phyloP scores from a whole-genome alignment of 2,888 invertebrate genomes.

The Aphodius sticticus region DNA sequence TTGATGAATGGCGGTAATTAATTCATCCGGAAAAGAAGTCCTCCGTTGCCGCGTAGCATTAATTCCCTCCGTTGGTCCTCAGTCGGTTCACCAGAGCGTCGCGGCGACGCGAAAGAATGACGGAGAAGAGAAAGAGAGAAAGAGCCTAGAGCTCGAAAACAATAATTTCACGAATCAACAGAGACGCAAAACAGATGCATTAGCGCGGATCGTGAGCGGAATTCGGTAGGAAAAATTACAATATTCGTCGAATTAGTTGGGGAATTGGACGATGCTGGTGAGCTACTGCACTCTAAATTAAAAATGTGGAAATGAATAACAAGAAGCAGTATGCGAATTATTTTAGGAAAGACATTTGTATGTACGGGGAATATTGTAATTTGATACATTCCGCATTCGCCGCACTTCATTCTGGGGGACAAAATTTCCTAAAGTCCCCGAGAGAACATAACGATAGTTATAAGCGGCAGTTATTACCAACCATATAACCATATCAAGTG shows the following conservation, averaged over 20 bases:
- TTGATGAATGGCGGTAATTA: conserved; percentile 24
- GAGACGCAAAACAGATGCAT: conserved; percentile 47
- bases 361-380: no score
- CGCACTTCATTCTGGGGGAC: no score
- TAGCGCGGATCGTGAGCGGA: conserved; percentile 45
- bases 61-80: conserved; percentile 6
- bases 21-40: conserved; percentile 18
- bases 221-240: conserved; percentile 51
- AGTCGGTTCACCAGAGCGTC: conserved; percentile 9
- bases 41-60: not conserved
- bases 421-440: no score
- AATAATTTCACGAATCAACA: conserved; percentile 50
- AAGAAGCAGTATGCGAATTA: no score
- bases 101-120: conserved; percentile 8
- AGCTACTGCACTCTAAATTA: not conserved
- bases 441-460: no score
- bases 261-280: conserved; percentile 28
- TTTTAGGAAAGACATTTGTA: not conserved
- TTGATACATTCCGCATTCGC: no score
- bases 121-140: not conserved
- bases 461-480: no score
- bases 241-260: conserved; percentile 49
- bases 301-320: not conserved
- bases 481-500: no score
- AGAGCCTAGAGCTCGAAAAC: conserved; percentile 27